A percentile compares a stretch with the other conserved stretches of the same genome.
These are phyloP conservation scores for Apus apus DNA, from an alignment of 2,113 vertebrate genomes.

Conservation along the genomic window DNA sequence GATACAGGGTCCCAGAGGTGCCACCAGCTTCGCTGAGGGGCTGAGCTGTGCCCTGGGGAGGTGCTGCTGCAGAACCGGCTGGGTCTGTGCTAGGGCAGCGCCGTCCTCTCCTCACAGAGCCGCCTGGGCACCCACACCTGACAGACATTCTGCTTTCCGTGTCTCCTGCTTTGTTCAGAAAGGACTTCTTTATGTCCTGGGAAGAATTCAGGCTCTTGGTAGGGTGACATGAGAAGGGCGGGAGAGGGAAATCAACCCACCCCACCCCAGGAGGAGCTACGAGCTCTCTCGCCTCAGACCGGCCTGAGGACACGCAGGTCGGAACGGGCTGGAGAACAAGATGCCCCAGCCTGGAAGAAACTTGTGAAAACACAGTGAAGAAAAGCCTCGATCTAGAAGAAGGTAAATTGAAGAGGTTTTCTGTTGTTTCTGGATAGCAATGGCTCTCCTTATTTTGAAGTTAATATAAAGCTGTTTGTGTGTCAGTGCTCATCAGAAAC, in stretches of 20 bases:
- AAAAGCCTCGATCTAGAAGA: not conserved
- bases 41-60: not conserved
- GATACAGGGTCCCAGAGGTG: rapidly evolving
- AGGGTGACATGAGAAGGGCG: not conserved
- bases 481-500: not conserved
- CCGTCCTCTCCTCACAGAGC: not conserved
- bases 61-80: no score
- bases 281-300: rapidly evolving
- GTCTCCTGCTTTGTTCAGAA: rapidly evolving
- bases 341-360: not conserved
- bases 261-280: not conserved
- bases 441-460: not conserved
- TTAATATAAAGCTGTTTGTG: not conserved
- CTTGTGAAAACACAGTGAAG: not conserved
- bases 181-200: not conserved
- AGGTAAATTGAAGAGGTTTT: not conserved
- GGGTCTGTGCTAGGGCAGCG: not conserved
- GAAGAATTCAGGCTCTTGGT: no score
- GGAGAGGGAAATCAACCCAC: not conserved
- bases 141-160: rapidly evolving
- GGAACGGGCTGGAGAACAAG: no score
- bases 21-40: not conserved
- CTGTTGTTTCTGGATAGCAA: not conserved
- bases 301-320: rapidly evolving
- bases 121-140: rapidly evolving